These are phyloP conservation scores for Maconellicoccus hirsutus DNA, from an alignment of 1,140 invertebrate species.

Conservation along the genomic window DNA sequence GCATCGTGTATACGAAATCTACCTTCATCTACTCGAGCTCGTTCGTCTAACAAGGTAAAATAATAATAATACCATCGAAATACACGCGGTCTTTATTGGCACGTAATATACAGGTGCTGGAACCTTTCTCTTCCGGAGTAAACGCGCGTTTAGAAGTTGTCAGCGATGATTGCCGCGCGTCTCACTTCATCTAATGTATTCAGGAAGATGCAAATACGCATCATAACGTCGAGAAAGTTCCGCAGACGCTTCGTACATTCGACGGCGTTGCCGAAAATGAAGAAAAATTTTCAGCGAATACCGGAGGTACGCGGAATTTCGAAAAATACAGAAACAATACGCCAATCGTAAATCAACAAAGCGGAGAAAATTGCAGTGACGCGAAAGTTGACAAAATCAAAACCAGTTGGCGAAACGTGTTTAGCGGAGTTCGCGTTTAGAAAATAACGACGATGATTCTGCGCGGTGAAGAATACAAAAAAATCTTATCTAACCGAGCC, in stretches of 20 bases:
- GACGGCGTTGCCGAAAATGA: too few relatives aligned
- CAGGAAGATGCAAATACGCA: not conserved
- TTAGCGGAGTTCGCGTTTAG: not conserved
- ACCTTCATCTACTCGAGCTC: too few relatives aligned
- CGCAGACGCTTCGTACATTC: too few relatives aligned
- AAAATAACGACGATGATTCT: not conserved
- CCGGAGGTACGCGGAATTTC: not conserved
- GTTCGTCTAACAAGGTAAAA: not conserved
- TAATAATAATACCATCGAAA: not conserved
- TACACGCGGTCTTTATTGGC: not conserved
- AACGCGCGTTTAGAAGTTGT: not conserved
- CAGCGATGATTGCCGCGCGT: not conserved
- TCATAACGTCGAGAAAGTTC: not conserved
- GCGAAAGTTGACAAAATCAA: not conserved
- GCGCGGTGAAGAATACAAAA: not conserved
- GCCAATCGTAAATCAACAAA: not conserved
- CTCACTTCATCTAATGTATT: not conserved
- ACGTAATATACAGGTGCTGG: not conserved
- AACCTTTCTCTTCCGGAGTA: constrained; percentile 3
- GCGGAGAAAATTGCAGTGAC: not conserved
- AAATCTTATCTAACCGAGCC: too few relatives aligned
- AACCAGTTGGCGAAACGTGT: constrained; percentile 2
- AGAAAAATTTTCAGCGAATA: too few relatives aligned
- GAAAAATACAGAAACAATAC: not conserved
- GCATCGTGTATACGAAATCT: too few relatives aligned